Conservation (phyloP, 1,140 invertebrate species). For the Galleria mellonella region DNA sequence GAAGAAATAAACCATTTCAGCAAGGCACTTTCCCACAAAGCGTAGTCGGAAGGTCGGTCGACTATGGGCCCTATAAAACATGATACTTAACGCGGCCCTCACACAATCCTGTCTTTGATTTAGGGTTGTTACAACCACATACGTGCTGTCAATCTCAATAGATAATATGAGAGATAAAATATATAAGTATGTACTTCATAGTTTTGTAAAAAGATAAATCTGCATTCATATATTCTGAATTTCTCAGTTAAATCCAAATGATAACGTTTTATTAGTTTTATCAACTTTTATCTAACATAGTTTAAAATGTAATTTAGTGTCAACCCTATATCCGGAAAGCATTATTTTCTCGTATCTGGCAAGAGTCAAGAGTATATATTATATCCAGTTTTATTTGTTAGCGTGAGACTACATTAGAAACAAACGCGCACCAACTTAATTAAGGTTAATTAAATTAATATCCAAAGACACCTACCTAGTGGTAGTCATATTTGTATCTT, state of each 20-base stretch:
- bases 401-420: conserved; percentile 27
- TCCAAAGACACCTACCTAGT: conserved; percentile 17
- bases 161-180: too few relatives aligned
- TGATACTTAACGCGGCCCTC: conserved; percentile 12
- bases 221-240: too few relatives aligned
- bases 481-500: conserved; percentile 36
- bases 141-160: too few relatives aligned
- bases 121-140: neutral
- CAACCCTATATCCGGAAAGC: too few relatives aligned
- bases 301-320: too few relatives aligned
- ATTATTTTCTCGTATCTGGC: too few relatives aligned
- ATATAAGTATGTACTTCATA: too few relatives aligned
- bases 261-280: too few relatives aligned
- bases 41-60: conserved; percentile 21
- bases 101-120: conserved; percentile 5
- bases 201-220: too few relatives aligned
- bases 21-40: conserved; percentile 57
- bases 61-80: conserved; percentile 28
- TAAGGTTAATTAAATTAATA: conserved; percentile 62
- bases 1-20: conserved; percentile 19
- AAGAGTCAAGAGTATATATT: too few relatives aligned
- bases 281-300: too few relatives aligned
- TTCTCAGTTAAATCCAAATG: too few relatives aligned
- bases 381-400: conserved; percentile 19
- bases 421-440: conserved; percentile 42